Base-by-base conservation (phyloP, 2,797 vertebrate species). In the Anas georgica region DNA sequence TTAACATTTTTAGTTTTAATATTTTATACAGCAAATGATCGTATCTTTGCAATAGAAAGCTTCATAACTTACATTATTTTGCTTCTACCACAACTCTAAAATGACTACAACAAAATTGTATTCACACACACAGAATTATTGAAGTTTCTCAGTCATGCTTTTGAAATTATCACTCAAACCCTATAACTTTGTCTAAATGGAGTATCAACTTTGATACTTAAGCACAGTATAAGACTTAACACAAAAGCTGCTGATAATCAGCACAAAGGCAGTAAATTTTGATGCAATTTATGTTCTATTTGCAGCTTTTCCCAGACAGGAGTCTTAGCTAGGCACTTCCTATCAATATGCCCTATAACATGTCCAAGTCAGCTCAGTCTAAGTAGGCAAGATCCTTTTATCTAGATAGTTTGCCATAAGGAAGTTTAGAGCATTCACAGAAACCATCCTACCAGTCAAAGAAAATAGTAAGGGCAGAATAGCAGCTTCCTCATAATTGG, bases 121-220 rank as follows among this genome's bases (percentile, higher is more conserved):
- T 1, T 9, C 14, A 63, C 10, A 1, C 0, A 55, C 10, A 66
- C 10, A 76, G 11, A 77, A 25, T 33, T 18, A 70, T 16, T 56
- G 18, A 22, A 67, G 74, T 12, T 48, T 88, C 23, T 79, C 41
- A 82, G 10, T 43, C 12, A 28, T 4, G 4, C 7, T 88, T 79
- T 43, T 39, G 35, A 93, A 90, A 67, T 13, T 59, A 41, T 20
- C 48, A 83, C 15, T 12, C 50, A 66, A 58, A 73, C 18, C 72
- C 45, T 79, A 74, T 79, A 77, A 73, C 12, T 81, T 68, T 25
- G 10, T n/a, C 18, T 56, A 70, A 41, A 0, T 37, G 7, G 7
- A 89, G 1, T 43, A 87, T n/a, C 28, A 83, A 60, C 55, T 73
- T 64, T 14, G 8, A 56, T 17, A 41, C n/a, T 76, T 17, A 79